Base-by-base conservation (phyloP, 2,113 vertebrate species). In the Propithecus coquereli region DNA sequence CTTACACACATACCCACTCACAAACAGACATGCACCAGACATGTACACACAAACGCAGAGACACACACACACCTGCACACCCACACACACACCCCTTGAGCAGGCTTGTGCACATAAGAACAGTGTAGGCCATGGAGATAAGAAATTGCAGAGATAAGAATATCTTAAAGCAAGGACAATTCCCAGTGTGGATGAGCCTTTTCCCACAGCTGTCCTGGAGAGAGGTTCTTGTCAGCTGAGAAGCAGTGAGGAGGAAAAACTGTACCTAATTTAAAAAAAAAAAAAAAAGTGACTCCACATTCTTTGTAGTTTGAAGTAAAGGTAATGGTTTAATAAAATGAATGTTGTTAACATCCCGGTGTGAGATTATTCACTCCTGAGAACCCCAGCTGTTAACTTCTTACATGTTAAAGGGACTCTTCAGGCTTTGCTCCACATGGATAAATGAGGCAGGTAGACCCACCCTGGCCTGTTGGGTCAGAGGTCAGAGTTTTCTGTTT, bases 101-200 rank as follows among this genome's bases (percentile, higher is more conserved):
- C 30, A 66, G 13, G 3, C 16, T 40, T 43, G 3, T 40, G 37
- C 34, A 54, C 3, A 1, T 43, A 18, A 70, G 20, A 73, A 45
- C n/a, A 47, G 6, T 2, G 34, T 5, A 4, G 9, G 6, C 3
- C 40, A 37, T 3, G 13, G 59, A 40, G 17, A 17, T 23, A 23
- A 86, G 32, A 65, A 30, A 45, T 0, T 10, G 27, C 37, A 27
- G 66, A 40, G 40, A 43, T 8, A 32, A 4, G 27, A 32, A 32
- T 25, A 47, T 59, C 4, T 32, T 18, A 27, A 77, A 34, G 34
- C 25, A 37, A 27, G 27, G 47, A 18, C 32, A 94, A 12, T 10
- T 11, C 5, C 23, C 43, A 3, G 1, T 0, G 0, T 9, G 0
- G 27, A 22, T 0, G 2, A 5, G 9, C 6, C 23, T 30, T 45